Conservation (phyloP, 1,140 invertebrate genomes). For the Papilio dardanus region DNA sequence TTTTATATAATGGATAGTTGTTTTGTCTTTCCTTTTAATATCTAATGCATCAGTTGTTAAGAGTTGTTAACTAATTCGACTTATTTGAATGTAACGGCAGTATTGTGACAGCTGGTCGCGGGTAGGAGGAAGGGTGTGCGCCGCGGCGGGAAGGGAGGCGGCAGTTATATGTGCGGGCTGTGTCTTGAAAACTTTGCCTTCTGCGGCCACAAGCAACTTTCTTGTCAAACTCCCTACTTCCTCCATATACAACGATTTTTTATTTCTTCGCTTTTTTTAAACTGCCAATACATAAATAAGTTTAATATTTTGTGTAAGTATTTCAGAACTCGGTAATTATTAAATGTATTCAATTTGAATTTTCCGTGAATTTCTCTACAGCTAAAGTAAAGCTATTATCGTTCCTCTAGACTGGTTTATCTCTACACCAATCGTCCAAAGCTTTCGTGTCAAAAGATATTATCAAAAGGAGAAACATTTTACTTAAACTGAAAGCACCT, state of each 20-base stretch:
- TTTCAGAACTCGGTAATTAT: slow-evolving; percentile 20
- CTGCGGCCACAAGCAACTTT: slow-evolving; percentile 45
- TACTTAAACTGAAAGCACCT: slow-evolving; percentile 21
- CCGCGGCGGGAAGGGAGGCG: background rate
- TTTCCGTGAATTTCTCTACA: slow-evolving; percentile 15
- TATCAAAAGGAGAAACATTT: slow-evolving; percentile 21
- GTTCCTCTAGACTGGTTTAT: slow-evolving; percentile 18
- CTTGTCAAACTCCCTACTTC: slow-evolving; percentile 48
- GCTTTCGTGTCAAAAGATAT: slow-evolving; percentile 33
- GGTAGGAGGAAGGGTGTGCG: background rate
- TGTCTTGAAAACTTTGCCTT: slow-evolving; percentile 33
- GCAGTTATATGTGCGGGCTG: slow-evolving; percentile 34
- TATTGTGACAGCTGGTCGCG: slow-evolving; percentile 21
- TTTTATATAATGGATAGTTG: no score
- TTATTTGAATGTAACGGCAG: slow-evolving; percentile 18
- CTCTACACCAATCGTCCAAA: slow-evolving; percentile 32
- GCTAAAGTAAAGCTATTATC: slow-evolving; percentile 3
- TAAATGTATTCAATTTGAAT: slow-evolving; percentile 41
- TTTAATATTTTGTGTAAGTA: no score
- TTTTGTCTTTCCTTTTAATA: no score
- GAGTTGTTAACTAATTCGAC: background rate
- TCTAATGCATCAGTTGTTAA: background rate
- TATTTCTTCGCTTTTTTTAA: slow-evolving; percentile 47
- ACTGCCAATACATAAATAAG: background rate
- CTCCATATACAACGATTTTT: slow-evolving; percentile 45